phyloP scores from a whole-genome alignment of 2,797 vertebrate genomes.

The Myotis findleyi region DNA sequence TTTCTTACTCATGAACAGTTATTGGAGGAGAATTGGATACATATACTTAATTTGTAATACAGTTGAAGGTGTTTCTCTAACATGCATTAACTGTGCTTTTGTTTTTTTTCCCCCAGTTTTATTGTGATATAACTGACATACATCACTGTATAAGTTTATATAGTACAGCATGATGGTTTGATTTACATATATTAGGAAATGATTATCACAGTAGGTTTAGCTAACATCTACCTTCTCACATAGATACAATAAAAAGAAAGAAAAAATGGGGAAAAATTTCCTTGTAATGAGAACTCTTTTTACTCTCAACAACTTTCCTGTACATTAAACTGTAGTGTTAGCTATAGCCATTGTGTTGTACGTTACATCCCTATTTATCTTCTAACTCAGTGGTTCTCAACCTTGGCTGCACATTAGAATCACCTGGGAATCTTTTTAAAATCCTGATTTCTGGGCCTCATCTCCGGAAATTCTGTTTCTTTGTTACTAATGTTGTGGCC shows the following conservation, averaged over 20 bases:
- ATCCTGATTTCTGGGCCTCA: no score
- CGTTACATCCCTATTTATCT: not conserved
- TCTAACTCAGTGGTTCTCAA: not conserved
- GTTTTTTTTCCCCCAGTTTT: not conserved
- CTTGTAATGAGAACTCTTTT: not conserved
- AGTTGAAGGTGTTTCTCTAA: constrained; percentile 34
- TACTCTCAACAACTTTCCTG: not conserved
- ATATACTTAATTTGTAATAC: constrained; percentile 19
- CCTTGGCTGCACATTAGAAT: no score
- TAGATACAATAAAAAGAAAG: not conserved
- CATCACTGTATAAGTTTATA: not conserved
- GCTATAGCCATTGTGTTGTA: not conserved
- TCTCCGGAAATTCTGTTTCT: no score
- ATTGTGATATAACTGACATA: not conserved
- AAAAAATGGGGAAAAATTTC: not conserved
- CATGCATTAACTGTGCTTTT: not conserved
- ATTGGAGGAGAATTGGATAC: constrained; percentile 46
- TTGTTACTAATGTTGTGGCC: no score
- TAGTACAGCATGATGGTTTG: not conserved
- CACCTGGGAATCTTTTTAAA: no score
- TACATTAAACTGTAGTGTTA: not conserved
- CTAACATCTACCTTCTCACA: not conserved
- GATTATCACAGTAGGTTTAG: not conserved
- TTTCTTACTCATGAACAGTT: constrained; percentile 54
- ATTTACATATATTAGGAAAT: not conserved